phyloP scores from a whole-genome alignment of 2,888 invertebrate genomes.

The Acrobasis consociella region DNA sequence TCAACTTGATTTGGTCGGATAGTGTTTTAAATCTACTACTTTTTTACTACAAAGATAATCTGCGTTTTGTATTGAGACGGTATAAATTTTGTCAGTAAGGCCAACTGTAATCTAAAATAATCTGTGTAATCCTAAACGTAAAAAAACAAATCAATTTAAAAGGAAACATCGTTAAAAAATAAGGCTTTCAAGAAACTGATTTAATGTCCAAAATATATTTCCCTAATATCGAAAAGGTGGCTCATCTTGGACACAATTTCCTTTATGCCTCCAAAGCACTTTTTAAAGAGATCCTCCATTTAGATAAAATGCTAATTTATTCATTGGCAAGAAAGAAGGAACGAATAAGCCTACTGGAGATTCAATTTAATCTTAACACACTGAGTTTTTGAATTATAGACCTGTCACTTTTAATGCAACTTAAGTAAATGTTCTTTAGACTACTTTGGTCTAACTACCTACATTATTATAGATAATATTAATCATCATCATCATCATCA shows the following conservation, averaged over 20 bases:
- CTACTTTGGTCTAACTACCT: too few species aligned
- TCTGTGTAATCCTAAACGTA: too few species aligned
- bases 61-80: too few species aligned
- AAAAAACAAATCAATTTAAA: too few species aligned
- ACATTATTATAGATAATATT: too few species aligned
- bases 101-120: too few species aligned
- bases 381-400: background rate
- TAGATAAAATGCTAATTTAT: constrained; percentile 79
- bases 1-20: too few species aligned
- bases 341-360: constrained; percentile 61
- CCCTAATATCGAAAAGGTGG: constrained; percentile 48
- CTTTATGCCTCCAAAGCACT: constrained; percentile 61
- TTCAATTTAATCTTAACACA: constrained; percentile 65
- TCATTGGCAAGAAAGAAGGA: constrained; percentile 71
- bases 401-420: background rate
- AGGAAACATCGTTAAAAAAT: background rate
- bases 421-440: background rate
- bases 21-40: too few species aligned
- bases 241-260: constrained; percentile 48
- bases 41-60: too few species aligned
- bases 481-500: too few species aligned
- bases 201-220: constrained; percentile 16
- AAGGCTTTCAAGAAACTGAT: constrained; percentile 3
- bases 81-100: too few species aligned
- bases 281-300: constrained; percentile 74